Evolutionary conservation across 1,140 invertebrate genomes (phyloP).

Genomic region (Epicauta chinensis): DNA sequence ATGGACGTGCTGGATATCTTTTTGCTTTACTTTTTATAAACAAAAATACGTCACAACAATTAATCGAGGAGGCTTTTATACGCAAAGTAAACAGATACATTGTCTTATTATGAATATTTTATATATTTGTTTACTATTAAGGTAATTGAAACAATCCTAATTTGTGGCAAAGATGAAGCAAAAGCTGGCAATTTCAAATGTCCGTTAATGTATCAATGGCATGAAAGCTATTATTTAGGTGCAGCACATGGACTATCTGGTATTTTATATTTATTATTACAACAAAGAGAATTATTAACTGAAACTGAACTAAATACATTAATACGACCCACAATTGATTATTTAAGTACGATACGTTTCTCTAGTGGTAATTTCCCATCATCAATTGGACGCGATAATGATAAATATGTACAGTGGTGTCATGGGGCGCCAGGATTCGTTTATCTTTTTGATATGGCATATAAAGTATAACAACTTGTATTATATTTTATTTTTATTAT

Average conservation of each 20-base stretch:
- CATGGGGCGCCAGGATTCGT: conserved; percentile 89
- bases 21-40: conserved; percentile 68
- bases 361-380: conserved; percentile 84
- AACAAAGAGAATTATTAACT: conserved; percentile 52
- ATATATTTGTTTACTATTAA: conserved; percentile 36
- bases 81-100: conserved; percentile 41
- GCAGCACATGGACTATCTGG: conserved; percentile 83
- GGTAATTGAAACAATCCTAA: conserved; percentile 59
- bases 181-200: conserved; percentile 44
- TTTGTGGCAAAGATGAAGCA: conserved; percentile 57
- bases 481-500: not conserved
- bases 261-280: conserved; percentile 74
- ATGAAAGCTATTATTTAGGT: conserved; percentile 80
- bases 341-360: conserved; percentile 52
- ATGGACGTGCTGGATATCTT: conserved; percentile 80
- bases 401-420: conserved; percentile 91
- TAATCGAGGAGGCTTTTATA: conserved; percentile 46
- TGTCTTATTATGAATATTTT: not conserved
- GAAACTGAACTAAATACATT: conserved; percentile 47
- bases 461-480: conserved; percentile 56
- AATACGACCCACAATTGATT: conserved; percentile 60
- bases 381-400: conserved; percentile 61
- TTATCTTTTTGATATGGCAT: conserved; percentile 66
- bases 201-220: conserved; percentile 80
- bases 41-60: conserved; percentile 47